Base-by-base conservation (phyloP, 2,888 invertebrate species). In the Buathra laborator region DNA sequence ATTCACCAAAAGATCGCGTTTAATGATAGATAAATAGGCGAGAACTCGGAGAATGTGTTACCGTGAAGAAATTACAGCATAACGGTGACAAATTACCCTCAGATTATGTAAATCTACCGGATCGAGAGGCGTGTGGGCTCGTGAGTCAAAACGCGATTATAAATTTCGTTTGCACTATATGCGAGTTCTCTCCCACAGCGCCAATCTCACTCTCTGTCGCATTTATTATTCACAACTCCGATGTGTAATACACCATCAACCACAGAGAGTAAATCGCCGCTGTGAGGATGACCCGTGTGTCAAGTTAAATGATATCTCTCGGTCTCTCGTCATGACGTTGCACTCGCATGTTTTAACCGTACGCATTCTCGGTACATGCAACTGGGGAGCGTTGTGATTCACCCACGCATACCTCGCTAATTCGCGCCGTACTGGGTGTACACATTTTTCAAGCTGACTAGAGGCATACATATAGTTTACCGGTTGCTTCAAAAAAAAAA, bases 351-450 rank as follows among this genome's bases (percentile, higher is more conserved):
- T 84, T 48, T 24, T 64, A 84, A 67, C 53, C 72, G 53, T 9
- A 81, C 68, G 84, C 81, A 84, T 77, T 84, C 81, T 74, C 72
- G 84, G 72, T 72, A 78, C 81, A 77, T 84, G 67, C 59, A 81
- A 81, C 77, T 72, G 74, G 68, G 64, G 72, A 72, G 81, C 74
- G 62, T 62, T 81, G 67, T 76, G 81, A 81, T 81, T 84, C 81
- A 81, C 68, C 77, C 81, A 81, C 81, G 81, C 81, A 81, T 81
- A 77, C 72, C 77, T 74, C 68, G 53, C 68, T 74, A 84, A 81
- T 84, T 81, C 51, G 24, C 19, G 53, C 81, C 66, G 72, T 74
- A 81, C 67, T 77, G 68, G 59, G 70, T 75, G 76, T 16, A 77
- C 68, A 72, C 77, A 74, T 68, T 77, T 80, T 84, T 59, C 62